These are phyloP conservation scores for Amblyopsis hoosieri DNA, from an alignment of 2,797 vertebrate species.

Conservation along the genomic window DNA sequence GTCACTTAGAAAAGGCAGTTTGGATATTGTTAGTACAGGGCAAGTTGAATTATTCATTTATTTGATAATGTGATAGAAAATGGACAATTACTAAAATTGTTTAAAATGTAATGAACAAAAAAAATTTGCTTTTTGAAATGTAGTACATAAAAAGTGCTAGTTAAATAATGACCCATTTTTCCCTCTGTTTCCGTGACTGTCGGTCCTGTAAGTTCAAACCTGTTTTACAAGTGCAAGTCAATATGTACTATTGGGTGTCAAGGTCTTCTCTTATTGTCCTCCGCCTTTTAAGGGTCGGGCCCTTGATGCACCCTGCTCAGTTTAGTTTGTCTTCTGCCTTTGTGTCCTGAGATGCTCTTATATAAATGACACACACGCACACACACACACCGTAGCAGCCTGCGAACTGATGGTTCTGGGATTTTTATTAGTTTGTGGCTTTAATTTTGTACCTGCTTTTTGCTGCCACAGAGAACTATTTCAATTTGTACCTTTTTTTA, in stretches of 20 bases:
- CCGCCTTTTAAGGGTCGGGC: conserved; percentile 38
- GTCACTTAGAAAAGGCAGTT: conserved; percentile 23
- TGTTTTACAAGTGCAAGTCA: conserved; percentile 49
- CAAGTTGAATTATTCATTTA: conserved; percentile 55
- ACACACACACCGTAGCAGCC: conserved; percentile 64
- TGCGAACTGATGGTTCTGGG: conserved; percentile 53
- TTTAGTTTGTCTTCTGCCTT: conserved; percentile 22
- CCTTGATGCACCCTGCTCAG: conserved; percentile 38
- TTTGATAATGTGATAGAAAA: conserved; percentile 70
- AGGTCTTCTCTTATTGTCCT: conserved; percentile 51
- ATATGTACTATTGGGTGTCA: conserved; percentile 46
- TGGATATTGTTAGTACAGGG: conserved; percentile 50
- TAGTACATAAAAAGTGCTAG: conserved; percentile 71
- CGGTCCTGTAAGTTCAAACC: conserved; percentile 57
- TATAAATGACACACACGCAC: conserved; percentile 41
- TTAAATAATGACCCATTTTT: conserved; percentile 67
- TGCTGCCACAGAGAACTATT: conserved; percentile 41
- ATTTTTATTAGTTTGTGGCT: conserved; percentile 10
- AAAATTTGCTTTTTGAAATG: conserved; percentile 82
- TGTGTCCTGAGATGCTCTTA: conserved; percentile 43
- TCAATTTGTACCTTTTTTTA: conserved; percentile 51
- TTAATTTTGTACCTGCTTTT: conserved; percentile 40
- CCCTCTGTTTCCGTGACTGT: conserved; percentile 60
- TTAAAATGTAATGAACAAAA: conserved; percentile 72
- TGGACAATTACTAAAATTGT: conserved; percentile 63